Conservation (phyloP, 2,113 vertebrate species). For the Macroglossus sobrinus region DNA sequence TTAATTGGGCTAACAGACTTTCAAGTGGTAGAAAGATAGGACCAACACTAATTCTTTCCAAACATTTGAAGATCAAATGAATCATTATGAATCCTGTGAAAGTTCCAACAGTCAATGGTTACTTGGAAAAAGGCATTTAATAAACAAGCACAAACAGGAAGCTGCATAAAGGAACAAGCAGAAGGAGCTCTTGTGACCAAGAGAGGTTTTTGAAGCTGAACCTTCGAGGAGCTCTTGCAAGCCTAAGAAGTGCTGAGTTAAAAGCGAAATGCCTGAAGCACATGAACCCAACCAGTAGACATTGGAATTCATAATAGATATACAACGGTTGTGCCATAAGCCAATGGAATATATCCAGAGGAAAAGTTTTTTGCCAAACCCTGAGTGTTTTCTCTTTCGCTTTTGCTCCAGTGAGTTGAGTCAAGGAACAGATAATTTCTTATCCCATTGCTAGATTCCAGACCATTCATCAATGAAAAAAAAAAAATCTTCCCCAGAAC, state of each 20-base stretch:
- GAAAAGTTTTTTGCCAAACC: conserved; percentile 9
- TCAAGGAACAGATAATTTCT: conserved; percentile 12
- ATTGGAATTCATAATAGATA: not conserved
- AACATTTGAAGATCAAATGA: conserved; percentile 45
- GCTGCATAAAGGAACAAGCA: not conserved
- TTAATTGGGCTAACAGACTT: conserved; percentile 47
- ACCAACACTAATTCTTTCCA: conserved; percentile 37
- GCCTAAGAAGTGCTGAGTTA: conserved; percentile 35
- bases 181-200: conserved; percentile 40
- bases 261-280: conserved; percentile 37
- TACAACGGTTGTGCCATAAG: not conserved
- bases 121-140: conserved; percentile 62
- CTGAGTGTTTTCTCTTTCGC: not conserved
- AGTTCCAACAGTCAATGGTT: conserved; percentile 31
- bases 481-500: not conserved
- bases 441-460: not conserved
- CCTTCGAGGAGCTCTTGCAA: not conserved
- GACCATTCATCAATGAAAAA: not conserved
- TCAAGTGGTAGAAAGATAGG: conserved; percentile 37
- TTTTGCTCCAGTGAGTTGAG: conserved; percentile 5
- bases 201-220: conserved; percentile 44
- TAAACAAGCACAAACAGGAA: conserved; percentile 36
- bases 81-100: conserved; percentile 48
- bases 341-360: conserved; percentile 28
- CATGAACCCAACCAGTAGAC: not conserved